A percentile compares a stretch with the other conserved stretches of the same genome.
phyloP scores from a whole-genome alignment of 2,888 invertebrate genomes.

The Nyleta sp. region DNA sequence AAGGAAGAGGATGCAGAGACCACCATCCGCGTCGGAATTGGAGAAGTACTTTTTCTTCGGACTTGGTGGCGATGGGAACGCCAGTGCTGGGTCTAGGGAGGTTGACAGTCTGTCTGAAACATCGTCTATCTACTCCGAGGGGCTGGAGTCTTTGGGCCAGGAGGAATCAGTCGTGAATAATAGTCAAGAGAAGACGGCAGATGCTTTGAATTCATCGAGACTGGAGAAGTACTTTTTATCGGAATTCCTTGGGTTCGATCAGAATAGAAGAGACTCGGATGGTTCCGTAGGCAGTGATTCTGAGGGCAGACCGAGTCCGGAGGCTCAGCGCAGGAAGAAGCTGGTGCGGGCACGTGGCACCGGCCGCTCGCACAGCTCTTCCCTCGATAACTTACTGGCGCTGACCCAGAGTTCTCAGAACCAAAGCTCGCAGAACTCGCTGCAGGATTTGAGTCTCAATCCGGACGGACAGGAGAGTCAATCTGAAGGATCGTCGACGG shows the following conservation, averaged over 20 bases:
- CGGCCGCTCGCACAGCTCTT: conserved; percentile 91
- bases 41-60: conserved; percentile 96
- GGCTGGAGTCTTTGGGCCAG: conserved; percentile 88
- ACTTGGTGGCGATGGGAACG: conserved; percentile 89
- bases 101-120: conserved; percentile 88
- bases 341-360: conserved; percentile 92
- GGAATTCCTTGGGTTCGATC: conserved; percentile 92
- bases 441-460: conserved; percentile 77
- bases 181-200: conserved; percentile 85
- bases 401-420: conserved; percentile 78
- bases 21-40: conserved; percentile 91
- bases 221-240: conserved; percentile 95
- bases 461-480: conserved; percentile 79
- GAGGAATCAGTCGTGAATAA: conserved; percentile 81
- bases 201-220: conserved; percentile 87
- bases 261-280: conserved; percentile 90
- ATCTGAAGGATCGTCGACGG: conserved; percentile 86
- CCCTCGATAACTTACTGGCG: conserved; percentile 90
- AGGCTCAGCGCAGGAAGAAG: conserved; percentile 90
- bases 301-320: conserved; percentile 94
- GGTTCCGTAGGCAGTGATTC: conserved; percentile 96
- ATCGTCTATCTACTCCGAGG: conserved; percentile 93
- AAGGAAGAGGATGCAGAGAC: conserved; percentile 86
- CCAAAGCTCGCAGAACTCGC: conserved; percentile 77
- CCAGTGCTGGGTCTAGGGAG: conserved; percentile 83